phyloP scores from a whole-genome alignment of 2,888 invertebrate species.

The Pandemis cinnamomeana region DNA sequence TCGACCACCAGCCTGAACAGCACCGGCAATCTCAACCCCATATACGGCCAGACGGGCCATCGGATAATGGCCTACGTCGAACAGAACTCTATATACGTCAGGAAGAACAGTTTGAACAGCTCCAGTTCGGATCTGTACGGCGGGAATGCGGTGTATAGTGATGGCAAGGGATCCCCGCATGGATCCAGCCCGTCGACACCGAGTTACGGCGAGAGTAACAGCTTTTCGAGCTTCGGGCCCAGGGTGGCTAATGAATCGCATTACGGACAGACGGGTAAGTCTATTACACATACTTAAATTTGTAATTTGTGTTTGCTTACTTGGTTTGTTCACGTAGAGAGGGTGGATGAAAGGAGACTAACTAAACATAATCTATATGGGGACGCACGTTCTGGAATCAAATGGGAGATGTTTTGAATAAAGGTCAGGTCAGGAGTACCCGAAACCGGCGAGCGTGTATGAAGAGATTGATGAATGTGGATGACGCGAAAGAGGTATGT shows the following conservation, averaged over 20 bases:
- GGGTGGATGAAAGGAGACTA: too few species aligned
- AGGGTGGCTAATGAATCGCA: slow-evolving; percentile 68
- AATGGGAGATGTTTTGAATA: too few species aligned
- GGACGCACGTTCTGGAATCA: too few species aligned
- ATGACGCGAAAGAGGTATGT: too few species aligned
- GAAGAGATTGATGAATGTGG: too few species aligned
- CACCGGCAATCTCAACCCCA: slow-evolving; percentile 77
- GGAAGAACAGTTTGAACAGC: slow-evolving; percentile 73
- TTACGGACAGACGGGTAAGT: slow-evolving; percentile 77
- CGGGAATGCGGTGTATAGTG: slow-evolving; percentile 62
- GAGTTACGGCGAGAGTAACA: slow-evolving; percentile 69
- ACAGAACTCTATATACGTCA: slow-evolving; percentile 73
- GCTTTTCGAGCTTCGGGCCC: slow-evolving; percentile 78
- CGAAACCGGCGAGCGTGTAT: too few species aligned
- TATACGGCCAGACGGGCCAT: slow-evolving; percentile 79
- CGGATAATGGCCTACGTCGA: slow-evolving; percentile 74
- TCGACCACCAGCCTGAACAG: slow-evolving; percentile 70
- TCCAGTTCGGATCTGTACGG: slow-evolving; percentile 68
- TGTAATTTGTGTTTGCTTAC: too few species aligned
- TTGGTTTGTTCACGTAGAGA: too few species aligned
- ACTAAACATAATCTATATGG: too few species aligned
- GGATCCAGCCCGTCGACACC: slow-evolving; percentile 77
- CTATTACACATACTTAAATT: not conserved
- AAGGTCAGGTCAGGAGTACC: too few species aligned
- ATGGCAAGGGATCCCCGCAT: slow-evolving; percentile 64